These are phyloP conservation scores for Catocala fraxini DNA, from an alignment of 2,888 invertebrate species.

Conservation along the genomic window DNA sequence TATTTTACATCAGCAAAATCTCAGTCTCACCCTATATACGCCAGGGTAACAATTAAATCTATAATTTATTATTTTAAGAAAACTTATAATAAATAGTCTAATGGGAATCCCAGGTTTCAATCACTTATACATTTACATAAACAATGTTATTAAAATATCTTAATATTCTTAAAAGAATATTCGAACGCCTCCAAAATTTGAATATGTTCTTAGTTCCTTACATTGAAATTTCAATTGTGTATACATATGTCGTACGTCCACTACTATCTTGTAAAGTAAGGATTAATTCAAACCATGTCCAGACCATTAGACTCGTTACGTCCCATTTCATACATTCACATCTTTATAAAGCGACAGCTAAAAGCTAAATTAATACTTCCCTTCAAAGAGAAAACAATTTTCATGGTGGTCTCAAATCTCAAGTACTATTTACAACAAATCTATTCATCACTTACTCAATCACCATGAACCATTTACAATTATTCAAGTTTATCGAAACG, in stretches of 20 bases:
- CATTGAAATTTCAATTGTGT: too few species aligned
- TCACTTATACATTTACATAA: too few species aligned
- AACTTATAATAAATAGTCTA: too few species aligned
- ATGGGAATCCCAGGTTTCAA: too few species aligned
- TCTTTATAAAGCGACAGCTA: slow-evolving; percentile 28
- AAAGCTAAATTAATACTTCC: slow-evolving; percentile 14
- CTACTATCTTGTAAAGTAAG: background rate
- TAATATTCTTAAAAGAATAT: too few species aligned
- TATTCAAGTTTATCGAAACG: slow-evolving; percentile 67
- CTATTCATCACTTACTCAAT: slow-evolving; percentile 55
- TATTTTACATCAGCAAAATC: too few species aligned
- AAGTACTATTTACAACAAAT: slow-evolving; percentile 71
- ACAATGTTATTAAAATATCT: too few species aligned
- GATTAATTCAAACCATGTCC: background rate
- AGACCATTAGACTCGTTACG: slow-evolving; percentile 21
- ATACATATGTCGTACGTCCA: background rate
- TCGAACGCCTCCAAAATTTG: too few species aligned
- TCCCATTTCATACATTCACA: slow-evolving; percentile 24
- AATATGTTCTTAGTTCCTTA: too few species aligned
- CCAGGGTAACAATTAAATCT: too few species aligned
- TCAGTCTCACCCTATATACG: too few species aligned
- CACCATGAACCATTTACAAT: slow-evolving; percentile 75
- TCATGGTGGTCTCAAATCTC: slow-evolving; percentile 59
- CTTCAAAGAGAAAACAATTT: slow-evolving; percentile 17
- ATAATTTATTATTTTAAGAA: too few species aligned